Evolutionary conservation across 2,113 vertebrate species (phyloP).

Genomic region (Elgaria multicarinata): DNA sequence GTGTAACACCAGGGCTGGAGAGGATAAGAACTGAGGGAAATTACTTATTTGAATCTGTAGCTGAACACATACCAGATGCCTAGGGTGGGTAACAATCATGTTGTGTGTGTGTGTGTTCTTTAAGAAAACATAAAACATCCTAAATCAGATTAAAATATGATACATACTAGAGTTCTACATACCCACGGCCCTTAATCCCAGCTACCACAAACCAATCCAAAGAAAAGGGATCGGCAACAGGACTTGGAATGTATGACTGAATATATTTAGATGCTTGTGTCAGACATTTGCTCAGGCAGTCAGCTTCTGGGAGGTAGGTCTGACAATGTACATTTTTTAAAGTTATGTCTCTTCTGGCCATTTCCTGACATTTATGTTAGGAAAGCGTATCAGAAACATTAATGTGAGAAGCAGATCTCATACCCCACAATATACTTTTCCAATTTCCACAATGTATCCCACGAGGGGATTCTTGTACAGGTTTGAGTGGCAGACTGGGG

Average conservation of each 20-base stretch:
- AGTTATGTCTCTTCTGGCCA: neutral
- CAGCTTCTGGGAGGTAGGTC: no score
- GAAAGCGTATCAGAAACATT: neutral
- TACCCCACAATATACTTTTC: neutral
- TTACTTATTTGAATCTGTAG: neutral
- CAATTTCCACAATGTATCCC: neutral
- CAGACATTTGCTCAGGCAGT: neutral
- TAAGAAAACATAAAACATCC: neutral
- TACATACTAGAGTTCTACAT: neutral
- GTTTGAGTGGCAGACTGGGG: neutral
- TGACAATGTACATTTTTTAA: neutral
- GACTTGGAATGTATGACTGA: no score
- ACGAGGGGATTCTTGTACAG: neutral
- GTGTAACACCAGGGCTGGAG: neutral
- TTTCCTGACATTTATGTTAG: neutral
- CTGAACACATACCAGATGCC: neutral
- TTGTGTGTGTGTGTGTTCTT: no score
- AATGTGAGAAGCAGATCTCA: neutral
- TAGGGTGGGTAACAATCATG: neutral
- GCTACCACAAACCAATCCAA: neutral
- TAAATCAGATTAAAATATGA: neutral
- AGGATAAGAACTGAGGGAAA: neutral
- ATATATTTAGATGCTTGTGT: neutral
- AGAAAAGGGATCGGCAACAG: neutral
- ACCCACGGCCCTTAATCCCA: neutral